Base-by-base conservation (phyloP, 2,888 invertebrate species). In the Lepetodrilus schrolli region DNA sequence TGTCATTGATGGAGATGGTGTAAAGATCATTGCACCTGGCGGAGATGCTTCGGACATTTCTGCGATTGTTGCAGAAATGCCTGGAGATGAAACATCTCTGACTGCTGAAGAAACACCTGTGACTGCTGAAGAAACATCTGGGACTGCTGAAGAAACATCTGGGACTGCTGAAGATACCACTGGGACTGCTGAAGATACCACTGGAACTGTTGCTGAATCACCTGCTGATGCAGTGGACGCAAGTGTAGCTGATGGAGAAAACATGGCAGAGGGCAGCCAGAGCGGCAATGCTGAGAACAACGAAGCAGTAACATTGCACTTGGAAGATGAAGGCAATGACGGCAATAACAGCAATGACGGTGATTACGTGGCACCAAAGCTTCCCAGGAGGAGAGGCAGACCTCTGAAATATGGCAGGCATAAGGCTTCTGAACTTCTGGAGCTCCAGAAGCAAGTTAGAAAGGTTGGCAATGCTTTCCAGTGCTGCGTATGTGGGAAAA, bases 401-500 rank as follows among this genome's bases (percentile, higher is more conserved):
- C 75, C 73, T 13, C 73, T 68, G 1, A 70, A 65, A 34, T 21
- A 51, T 3, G 20, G 37, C 20, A 50, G 66, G 13, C 23, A 34
- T 23, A 48, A 58, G 8, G 17, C 43, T 43, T 47, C 23, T n/a
- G 50, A 70, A 20, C 48, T 20, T 37, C 21, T 74, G 74, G 66
- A 68, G 72, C 74, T 76, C 21, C 51, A 74, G 51, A 75, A 51
- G n/a, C 71, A 66, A 37, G 82, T 74, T 70, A 73, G 72, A 68
- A 78, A 76, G 77, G 10, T 74, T 66, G 20, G 78, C 78, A 78
- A 80, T 69, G 70, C 80, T 36, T 82, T 80, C 75, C 38, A 72
- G 1, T 89, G 89, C 73, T 81, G 82, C 4, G 74, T 84, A 17
- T 89, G 89, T 77, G 83, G 83, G 2, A 92, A 91, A 75, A 82